Conservation (phyloP, 30 jellyfish, hydroid and myxozoan genomes). For the Chironex yamaguchii region DNA sequence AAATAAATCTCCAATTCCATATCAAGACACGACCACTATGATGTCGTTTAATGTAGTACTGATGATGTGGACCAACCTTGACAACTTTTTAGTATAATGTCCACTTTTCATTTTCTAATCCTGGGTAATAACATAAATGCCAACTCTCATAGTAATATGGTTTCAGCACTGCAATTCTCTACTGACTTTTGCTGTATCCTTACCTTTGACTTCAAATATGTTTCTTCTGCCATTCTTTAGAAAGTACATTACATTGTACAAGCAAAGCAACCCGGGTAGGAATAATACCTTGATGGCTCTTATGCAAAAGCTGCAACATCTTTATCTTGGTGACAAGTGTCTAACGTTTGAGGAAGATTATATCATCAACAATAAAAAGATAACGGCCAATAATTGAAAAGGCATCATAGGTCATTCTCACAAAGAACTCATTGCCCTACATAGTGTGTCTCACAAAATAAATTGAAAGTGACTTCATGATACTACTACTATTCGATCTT, state of each 20-base stretch:
- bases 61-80: background rate
- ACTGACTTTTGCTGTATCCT: background rate
- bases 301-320: background rate
- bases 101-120: background rate
- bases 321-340: background rate
- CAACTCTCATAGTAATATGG: background rate
- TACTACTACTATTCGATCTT: too few species aligned
- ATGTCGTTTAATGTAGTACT: background rate
- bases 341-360: background rate
- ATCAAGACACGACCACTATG: background rate
- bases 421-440: too few species aligned
- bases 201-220: background rate
- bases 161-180: background rate
- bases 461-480: too few species aligned
- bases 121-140: background rate
- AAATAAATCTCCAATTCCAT: background rate
- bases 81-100: background rate
- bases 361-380: background rate
- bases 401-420: too few species aligned
- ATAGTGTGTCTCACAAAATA: too few species aligned
- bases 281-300: background rate
- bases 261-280: background rate
- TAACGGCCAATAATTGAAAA: background rate
- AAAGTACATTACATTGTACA: background rate
- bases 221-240: background rate